A percentile compares a stretch with the other conserved stretches of the same genome.
These are phyloP conservation scores for Channallabes apus DNA, from an alignment of 2,797 vertebrate species.

Conservation along the genomic window DNA sequence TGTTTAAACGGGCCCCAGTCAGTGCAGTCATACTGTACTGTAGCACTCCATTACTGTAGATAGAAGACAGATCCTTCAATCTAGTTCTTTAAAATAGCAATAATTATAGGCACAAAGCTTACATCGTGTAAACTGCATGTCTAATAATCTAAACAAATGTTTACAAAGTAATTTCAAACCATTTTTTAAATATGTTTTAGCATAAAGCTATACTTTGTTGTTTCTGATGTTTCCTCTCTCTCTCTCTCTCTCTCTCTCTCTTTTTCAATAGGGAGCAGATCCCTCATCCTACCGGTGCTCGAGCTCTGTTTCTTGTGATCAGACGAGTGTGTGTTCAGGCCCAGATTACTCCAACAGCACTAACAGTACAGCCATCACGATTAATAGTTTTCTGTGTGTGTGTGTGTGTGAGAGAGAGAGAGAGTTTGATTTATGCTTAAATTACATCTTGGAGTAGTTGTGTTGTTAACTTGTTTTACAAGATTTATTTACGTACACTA, in stretches of 20 bases:
- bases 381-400: conserved; percentile 59
- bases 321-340: conserved; percentile 61
- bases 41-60: too few species aligned
- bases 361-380: conserved; percentile 51
- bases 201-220: neutral
- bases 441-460: neutral
- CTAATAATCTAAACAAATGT: neutral
- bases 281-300: conserved; percentile 58
- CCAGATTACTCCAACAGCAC: conserved; percentile 64
- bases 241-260: conserved; percentile 20
- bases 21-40: too few species aligned
- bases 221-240: neutral
- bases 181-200: neutral
- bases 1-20: too few species aligned
- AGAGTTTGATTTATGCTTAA: neutral
- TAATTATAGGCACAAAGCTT: neutral
- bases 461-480: too few species aligned
- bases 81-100: neutral
- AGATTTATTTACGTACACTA: neutral
- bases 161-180: neutral
- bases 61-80: too few species aligned
- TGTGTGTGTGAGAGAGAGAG: neutral
- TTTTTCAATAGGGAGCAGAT: conserved; percentile 69
- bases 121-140: neutral
- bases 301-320: conserved; percentile 59